These are phyloP conservation scores for Pocillopora meandrina DNA, from an alignment of 92 coral and sea anemone species.

Conservation along the genomic window DNA sequence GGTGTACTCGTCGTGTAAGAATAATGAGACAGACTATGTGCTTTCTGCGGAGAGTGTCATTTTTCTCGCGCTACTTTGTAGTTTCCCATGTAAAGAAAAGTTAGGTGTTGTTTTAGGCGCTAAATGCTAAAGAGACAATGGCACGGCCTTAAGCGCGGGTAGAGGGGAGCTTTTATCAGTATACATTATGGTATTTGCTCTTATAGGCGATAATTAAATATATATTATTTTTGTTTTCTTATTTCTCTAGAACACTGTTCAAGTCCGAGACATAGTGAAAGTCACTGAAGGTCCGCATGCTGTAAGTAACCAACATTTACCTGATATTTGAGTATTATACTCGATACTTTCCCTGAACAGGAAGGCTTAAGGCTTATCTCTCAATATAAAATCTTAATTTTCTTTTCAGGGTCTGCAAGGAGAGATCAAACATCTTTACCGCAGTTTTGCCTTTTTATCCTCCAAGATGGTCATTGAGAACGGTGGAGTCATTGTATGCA, in stretches of 20 bases:
- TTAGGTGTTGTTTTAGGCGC: too few relatives aligned
- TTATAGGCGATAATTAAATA: background rate
- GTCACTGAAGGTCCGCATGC: slow-evolving; percentile 95
- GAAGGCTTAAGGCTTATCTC: background rate
- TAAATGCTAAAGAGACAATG: too few relatives aligned
- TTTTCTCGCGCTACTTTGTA: too few relatives aligned
- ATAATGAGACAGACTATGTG: too few relatives aligned
- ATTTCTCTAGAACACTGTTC: slow-evolving; percentile 77
- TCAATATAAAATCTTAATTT: background rate
- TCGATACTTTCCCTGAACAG: background rate
- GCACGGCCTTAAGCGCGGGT: too few relatives aligned
- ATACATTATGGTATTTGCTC: background rate
- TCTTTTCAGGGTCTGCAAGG: slow-evolving; percentile 82
- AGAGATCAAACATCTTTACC: slow-evolving; percentile 94
- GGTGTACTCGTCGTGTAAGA: too few relatives aligned
- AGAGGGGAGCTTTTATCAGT: too few relatives aligned
- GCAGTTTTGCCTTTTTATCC: slow-evolving; percentile 94
- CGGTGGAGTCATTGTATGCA: slow-evolving; percentile 91
- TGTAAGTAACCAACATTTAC: slow-evolving; percentile 49
- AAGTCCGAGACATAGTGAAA: slow-evolving; percentile 92
- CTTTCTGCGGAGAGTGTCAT: too few relatives aligned
- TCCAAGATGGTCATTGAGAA: slow-evolving; percentile 98
- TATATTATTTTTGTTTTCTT: background rate
- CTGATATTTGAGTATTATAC: background rate
- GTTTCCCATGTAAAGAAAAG: too few relatives aligned